Evolutionary conservation across 2,113 vertebrate genomes (phyloP).

Genomic region (Lasiurus borealis): DNA sequence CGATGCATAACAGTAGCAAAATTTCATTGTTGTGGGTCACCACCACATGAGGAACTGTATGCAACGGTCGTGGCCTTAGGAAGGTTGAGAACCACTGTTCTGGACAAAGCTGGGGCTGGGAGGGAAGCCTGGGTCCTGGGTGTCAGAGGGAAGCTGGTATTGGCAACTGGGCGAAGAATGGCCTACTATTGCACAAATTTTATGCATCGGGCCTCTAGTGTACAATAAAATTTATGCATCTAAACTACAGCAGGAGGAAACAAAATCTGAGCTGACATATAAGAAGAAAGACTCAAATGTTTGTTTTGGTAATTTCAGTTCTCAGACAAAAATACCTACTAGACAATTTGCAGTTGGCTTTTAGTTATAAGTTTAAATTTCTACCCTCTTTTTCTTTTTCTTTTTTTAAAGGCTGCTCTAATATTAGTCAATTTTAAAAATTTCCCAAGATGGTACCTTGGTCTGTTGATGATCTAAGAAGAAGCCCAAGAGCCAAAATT

Average conservation of each 20-base stretch:
- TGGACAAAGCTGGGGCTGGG: too few species aligned
- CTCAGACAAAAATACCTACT: not conserved
- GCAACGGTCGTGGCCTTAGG: too few species aligned
- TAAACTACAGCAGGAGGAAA: constrained; percentile 9
- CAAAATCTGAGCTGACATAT: constrained; percentile 51
- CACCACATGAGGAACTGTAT: too few species aligned
- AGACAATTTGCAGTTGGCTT: not conserved
- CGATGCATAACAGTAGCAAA: too few species aligned
- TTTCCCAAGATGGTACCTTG: not conserved
- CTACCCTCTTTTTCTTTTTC: not conserved
- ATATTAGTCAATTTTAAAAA: constrained; percentile 46
- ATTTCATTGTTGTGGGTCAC: too few species aligned
- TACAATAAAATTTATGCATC: too few species aligned
- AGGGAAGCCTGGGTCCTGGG: too few species aligned
- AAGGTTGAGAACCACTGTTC: too few species aligned
- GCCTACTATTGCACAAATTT: too few species aligned
- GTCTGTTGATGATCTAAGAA: constrained; percentile 32
- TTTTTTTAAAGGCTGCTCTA: not conserved
- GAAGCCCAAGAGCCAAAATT: constrained; percentile 28
- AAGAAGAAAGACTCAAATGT: constrained; percentile 30
- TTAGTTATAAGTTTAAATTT: constrained; percentile 12
- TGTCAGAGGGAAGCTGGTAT: too few species aligned
- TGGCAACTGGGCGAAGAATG: too few species aligned
- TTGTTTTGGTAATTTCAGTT: constrained; percentile 40
- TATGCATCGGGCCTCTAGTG: too few species aligned